Conservation (phyloP, 1,140 invertebrate genomes). For the Argopecten irradians region DNA sequence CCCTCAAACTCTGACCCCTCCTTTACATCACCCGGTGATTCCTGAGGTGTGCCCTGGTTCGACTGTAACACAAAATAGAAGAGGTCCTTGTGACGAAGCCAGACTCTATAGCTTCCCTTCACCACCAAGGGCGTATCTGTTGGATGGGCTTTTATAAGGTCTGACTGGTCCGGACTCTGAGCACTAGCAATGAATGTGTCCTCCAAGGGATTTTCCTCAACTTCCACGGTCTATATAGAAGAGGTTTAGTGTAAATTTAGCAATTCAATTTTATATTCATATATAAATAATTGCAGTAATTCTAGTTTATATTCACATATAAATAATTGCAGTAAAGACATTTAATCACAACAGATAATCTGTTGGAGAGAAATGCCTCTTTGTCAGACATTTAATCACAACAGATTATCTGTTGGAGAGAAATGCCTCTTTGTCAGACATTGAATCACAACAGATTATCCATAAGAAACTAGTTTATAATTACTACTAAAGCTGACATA, state of each 20-base stretch:
- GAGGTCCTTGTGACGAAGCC: constrained; percentile 85
- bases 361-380: too few relatives aligned
- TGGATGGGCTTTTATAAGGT: constrained; percentile 85
- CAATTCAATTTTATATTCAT: too few relatives aligned
- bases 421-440: too few relatives aligned
- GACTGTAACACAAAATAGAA: constrained; percentile 92
- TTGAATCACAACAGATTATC: too few relatives aligned
- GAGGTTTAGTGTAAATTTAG: not conserved
- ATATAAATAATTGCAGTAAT: too few relatives aligned
- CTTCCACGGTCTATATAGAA: constrained; percentile 49
- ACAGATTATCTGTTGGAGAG: too few relatives aligned
- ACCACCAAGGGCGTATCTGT: constrained; percentile 86
- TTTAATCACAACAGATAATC: too few relatives aligned
- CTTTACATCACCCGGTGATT: constrained; percentile 68
- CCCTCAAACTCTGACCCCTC: constrained; percentile 39
- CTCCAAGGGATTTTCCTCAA: constrained; percentile 81
- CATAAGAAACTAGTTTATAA: too few relatives aligned
- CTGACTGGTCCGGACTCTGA: constrained; percentile 87
- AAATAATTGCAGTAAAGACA: too few relatives aligned
- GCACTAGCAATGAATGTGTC: constrained; percentile 96
- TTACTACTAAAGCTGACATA: too few relatives aligned
- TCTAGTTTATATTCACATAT: too few relatives aligned
- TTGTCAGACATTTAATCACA: too few relatives aligned
- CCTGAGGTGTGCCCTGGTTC: constrained; percentile 78
- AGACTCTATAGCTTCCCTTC: constrained; percentile 91